Evolutionary conservation across 2,113 vertebrate genomes (phyloP).

Genomic region (Apeltes quadracus): DNA sequence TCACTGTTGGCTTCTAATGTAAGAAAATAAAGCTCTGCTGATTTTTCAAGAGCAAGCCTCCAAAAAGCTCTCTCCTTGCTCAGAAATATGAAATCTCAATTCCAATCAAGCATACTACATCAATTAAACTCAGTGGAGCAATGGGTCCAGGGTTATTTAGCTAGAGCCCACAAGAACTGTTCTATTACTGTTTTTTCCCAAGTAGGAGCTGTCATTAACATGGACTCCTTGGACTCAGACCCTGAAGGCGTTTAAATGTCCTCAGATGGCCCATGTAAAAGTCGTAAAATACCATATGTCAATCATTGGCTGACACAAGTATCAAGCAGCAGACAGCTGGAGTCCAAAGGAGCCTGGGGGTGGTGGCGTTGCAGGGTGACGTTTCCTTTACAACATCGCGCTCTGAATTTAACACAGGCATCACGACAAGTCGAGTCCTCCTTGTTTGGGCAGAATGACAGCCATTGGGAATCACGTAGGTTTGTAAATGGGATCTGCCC

Average conservation of each 20-base stretch:
- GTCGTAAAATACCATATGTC: slow-evolving; percentile 72
- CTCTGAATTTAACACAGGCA: slow-evolving; percentile 52
- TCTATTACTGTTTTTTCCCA: slow-evolving; percentile 32
- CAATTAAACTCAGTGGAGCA: not conserved
- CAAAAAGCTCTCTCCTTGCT: not conserved
- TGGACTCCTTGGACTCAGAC: slow-evolving; percentile 47
- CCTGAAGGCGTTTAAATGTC: slow-evolving; percentile 48
- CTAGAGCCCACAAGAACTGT: slow-evolving; percentile 13
- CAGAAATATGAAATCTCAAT: not conserved
- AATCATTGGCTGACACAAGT: slow-evolving; percentile 59
- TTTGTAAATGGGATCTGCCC: slow-evolving; percentile 51
- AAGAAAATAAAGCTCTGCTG: not conserved
- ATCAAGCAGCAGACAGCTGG: slow-evolving; percentile 39
- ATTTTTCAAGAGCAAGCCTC: not conserved
- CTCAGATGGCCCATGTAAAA: slow-evolving; percentile 42
- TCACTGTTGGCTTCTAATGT: not conserved
- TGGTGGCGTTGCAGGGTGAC: not conserved
- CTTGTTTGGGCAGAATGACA: slow-evolving; percentile 52
- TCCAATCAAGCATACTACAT: not conserved
- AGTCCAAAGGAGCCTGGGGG: slow-evolving; percentile 34
- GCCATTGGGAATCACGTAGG: slow-evolving; percentile 46
- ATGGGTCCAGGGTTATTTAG: slow-evolving; percentile 13
- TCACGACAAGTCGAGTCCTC: slow-evolving; percentile 34
- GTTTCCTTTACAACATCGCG: slow-evolving; percentile 35
- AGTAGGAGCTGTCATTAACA: slow-evolving; percentile 61